Percentiles rank a stretch among this genome's conserved stretches.
Evolutionary conservation across 2,113 vertebrate species (phyloP).

Genomic region (Ophiodon elongatus): DNA sequence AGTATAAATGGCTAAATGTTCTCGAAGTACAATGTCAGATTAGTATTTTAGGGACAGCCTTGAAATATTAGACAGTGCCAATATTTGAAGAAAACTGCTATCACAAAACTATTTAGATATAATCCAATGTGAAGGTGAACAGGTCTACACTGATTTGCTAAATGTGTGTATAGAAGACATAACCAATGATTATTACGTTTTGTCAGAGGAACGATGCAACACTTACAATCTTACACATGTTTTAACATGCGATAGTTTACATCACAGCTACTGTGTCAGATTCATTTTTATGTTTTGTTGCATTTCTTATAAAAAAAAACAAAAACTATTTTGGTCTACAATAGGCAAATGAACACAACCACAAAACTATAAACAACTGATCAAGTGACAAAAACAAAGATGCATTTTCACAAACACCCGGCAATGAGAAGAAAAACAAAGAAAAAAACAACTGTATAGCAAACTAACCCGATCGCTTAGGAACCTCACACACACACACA

Average conservation of each 20-base stretch:
- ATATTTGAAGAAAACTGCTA: conserved; percentile 49
- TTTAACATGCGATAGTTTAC: conserved; percentile 71
- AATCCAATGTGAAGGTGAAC: conserved; percentile 53
- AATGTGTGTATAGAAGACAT: conserved; percentile 65
- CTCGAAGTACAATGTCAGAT: conserved; percentile 68
- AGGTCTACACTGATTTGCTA: conserved; percentile 51
- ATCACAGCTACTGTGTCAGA: conserved; percentile 74
- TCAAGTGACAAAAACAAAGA: conserved; percentile 66
- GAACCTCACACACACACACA: conserved; percentile 59
- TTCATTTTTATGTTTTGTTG: conserved; percentile 75
- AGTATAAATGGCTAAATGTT: conserved; percentile 74
- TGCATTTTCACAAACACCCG: conserved; percentile 68
- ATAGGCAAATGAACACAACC: conserved; percentile 76
- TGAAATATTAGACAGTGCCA: conserved; percentile 64
- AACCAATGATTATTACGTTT: conserved; percentile 60
- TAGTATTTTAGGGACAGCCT: conserved; percentile 70
- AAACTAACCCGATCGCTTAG: conserved; percentile 47
- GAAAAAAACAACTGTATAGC: conserved; percentile 36
- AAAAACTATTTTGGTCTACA: conserved; percentile 82
- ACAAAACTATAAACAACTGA: conserved; percentile 74
- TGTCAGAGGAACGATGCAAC: conserved; percentile 71
- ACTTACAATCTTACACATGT: conserved; percentile 74
- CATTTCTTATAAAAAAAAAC: conserved; percentile 67
- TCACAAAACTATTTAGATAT: conserved; percentile 34
- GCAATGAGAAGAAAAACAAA: conserved; percentile 63